Evolutionary conservation across 2,888 invertebrate species (phyloP).

Genomic region (Gnatocerus cornutus): DNA sequence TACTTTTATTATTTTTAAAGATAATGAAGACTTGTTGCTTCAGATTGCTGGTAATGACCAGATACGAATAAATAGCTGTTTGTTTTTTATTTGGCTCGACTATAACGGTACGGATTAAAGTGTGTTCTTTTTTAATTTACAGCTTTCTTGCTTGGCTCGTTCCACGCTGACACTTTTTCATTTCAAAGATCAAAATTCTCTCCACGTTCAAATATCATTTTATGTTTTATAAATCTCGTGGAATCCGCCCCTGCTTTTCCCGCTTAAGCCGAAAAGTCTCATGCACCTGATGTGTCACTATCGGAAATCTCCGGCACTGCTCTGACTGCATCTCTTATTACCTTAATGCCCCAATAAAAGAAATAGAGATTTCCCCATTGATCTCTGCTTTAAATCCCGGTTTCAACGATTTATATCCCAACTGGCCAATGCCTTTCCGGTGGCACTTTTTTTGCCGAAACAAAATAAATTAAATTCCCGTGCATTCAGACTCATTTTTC

Average conservation of each 20-base stretch:
- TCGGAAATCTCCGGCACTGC: slow-evolving; percentile 2
- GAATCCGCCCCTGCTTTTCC: background rate
- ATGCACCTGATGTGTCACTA: slow-evolving; percentile 8
- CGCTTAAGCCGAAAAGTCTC: background rate
- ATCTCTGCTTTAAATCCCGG: slow-evolving; percentile 3
- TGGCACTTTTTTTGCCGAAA: slow-evolving; percentile 30
- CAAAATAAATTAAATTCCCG: slow-evolving; percentile 45
- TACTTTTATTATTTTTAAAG: no score
- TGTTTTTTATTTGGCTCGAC: no score
- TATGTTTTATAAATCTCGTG: no score
- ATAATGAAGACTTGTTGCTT: no score
- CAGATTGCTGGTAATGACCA: no score
- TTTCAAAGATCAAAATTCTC: no score
- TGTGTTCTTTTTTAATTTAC: no score
- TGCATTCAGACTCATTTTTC: slow-evolving; percentile 45
- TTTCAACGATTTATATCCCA: slow-evolving; percentile 29
- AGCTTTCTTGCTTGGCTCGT: no score
- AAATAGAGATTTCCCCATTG: slow-evolving; percentile 14
- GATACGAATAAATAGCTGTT: no score
- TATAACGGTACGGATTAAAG: no score
- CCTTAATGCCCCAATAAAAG: slow-evolving; percentile 13
- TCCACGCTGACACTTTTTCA: no score
- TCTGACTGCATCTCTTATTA: slow-evolving; percentile 7
- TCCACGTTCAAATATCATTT: no score
- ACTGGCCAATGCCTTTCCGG: slow-evolving; percentile 14